Conservation (phyloP, 2,797 vertebrate species). For the Myotis findleyi region DNA sequence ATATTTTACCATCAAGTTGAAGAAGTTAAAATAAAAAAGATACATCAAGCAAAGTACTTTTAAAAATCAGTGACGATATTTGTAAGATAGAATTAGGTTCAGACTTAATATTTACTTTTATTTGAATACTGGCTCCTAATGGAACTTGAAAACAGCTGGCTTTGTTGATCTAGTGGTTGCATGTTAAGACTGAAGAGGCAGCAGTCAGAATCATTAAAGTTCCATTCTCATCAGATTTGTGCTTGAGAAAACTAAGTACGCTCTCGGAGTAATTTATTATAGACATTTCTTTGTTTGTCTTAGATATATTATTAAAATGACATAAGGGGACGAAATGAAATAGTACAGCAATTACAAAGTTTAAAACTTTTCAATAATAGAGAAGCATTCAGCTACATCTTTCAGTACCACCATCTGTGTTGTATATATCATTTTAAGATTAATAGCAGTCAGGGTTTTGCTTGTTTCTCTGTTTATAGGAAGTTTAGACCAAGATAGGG, state of each 20-base stretch:
- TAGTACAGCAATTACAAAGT: conserved; percentile 81
- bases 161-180: conserved; percentile 88
- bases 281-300: conserved; percentile 83
- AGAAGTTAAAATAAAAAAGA: conserved; percentile 78
- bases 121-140: conserved; percentile 89
- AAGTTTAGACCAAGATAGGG: conserved; percentile 17
- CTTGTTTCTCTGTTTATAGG: conserved; percentile 74
- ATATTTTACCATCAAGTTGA: conserved; percentile 47
- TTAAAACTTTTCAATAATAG: conserved; percentile 62
- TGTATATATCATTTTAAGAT: conserved; percentile 61
- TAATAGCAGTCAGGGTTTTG: conserved; percentile 67
- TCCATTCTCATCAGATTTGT: conserved; percentile 86
- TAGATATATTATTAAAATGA: conserved; percentile 81
- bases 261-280: conserved; percentile 71
- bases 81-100: conserved; percentile 87
- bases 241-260: conserved; percentile 81
- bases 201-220: conserved; percentile 82
- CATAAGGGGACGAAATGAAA: conserved; percentile 79
- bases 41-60: conserved; percentile 81
- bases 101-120: conserved; percentile 92
- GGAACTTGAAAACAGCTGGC: conserved; percentile 88
- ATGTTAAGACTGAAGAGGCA: conserved; percentile 79
- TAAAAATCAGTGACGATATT: conserved; percentile 86
- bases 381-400: conserved; percentile 43
- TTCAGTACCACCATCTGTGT: conserved; percentile 70